Evolutionary conservation across 2,888 invertebrate genomes (phyloP), one percentile per base, ranked within the genome.

Genomic region (Adelphocoris suturalis): DNA sequence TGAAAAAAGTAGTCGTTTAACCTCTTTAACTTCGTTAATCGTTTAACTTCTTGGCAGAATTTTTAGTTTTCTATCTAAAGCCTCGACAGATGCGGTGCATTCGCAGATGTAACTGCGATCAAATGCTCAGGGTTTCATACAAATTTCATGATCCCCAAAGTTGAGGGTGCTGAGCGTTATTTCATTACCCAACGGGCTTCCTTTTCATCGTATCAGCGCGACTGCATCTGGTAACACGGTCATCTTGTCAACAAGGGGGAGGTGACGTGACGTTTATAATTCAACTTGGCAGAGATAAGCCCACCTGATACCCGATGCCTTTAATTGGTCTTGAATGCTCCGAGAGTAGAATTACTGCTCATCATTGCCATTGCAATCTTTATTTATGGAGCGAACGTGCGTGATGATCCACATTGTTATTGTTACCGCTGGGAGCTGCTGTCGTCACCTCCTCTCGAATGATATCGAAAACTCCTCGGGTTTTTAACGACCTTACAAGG

Each of bases 241-340:
- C 68, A 27, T 68, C 23, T 68, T 68, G 68, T 68, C 68, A 68
- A 23, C 68, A 68, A 23, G 27, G 23, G 68, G 52, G 57, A n/a
- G 57, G 68, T 68, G 68, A 68, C 68, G 68, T 68, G 68, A 68
- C 68, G 68, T 68, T 68, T 68, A 68, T 61, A 61, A 61, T 68
- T 68, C 68, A 68, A 68, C 68, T 68, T 23, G 68, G 68, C 68
- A 68, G 68, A 68, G 68, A 68, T 68, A 68, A 68, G 68, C 37
- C 68, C 68, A 68, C 68, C 68, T 68, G 78, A 82, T 82, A 82
- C 82, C 82, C 52, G 82, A 82, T 82, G 82, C 27, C 82, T 82
- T 82, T 82, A 82, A 82, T 82, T 82, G 82, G 82, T 52, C 14
- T 82, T 82, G 82, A 82, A 82, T 47, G 52, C 78, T 78, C 82